Evolutionary conservation across 2,797 vertebrate genomes (phyloP), one percentile per base, ranked within the genome.

Genomic region (Meda fulgida): DNA sequence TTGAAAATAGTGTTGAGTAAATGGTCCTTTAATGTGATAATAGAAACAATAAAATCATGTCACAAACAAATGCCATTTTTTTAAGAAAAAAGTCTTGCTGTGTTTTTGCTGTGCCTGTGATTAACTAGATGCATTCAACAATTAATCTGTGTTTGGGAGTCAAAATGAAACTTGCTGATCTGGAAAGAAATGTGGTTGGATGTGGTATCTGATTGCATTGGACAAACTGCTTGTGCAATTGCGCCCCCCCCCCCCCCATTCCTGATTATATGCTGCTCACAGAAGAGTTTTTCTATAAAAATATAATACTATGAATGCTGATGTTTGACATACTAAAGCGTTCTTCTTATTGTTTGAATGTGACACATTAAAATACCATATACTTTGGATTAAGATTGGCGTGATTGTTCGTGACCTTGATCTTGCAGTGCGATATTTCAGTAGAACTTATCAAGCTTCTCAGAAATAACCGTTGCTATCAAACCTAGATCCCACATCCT

Each of bases 401-500:
- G 14, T 71, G n/a, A 14, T 26, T n/a, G 13, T 71, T 14, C 7
- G 5, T 18, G 46, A 72, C 4, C 10, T 73, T 34, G 13, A 46
- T 16, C n/a, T 48, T 72, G 40, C 71, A 51, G 43, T 31, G 43
- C 0, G 8, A 21, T 31, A 3, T 73, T 51, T 73, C 9, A 31
- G 71, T 3, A 51, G 18, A 73, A 31, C 16, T 73, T 29, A 48
- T 6, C 72, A 55, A 53, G 23, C 0, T 58, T 55, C 31, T n/a
- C 6, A 55, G 73, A 55, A 55, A 31, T 29, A 63, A 16, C 13
- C 13, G 3, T 53, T 75, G 19, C 5, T 55, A 58, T 76, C 73
- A 76, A 34, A 55, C 31, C 21, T 55, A 55, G 5, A n/a, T 55
- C 73, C 51, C 73, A 76, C 51, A 76, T 76, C 73, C 73, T 76